Conservation (phyloP, 2,113 vertebrate species). For the Rhombomys opimus region DNA sequence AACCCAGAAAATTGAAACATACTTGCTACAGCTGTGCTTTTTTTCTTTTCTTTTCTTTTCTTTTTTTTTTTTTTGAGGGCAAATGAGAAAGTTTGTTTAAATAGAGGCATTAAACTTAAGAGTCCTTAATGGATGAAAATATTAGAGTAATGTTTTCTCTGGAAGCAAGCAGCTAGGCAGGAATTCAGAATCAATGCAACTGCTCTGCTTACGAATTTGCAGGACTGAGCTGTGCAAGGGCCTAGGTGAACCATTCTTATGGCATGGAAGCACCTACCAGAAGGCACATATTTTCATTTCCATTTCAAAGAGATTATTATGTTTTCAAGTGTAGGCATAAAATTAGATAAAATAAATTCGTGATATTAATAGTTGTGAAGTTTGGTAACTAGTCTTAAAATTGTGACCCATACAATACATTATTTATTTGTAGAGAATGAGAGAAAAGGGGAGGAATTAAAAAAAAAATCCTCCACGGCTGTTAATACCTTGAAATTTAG, state of each 20-base stretch:
- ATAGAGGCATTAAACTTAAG: conserved; percentile 67
- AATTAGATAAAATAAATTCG: conserved; percentile 60
- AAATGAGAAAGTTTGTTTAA: conserved; percentile 65
- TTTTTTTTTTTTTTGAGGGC: not conserved
- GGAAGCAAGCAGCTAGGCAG: conserved; percentile 67
- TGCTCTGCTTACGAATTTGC: conserved; percentile 77
- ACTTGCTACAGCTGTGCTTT: not conserved
- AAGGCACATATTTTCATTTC: conserved; percentile 22
- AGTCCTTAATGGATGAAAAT: conserved; percentile 77
- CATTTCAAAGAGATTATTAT: conserved; percentile 48
- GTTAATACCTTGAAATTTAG: conserved; percentile 79
- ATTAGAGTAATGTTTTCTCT: conserved; percentile 77
- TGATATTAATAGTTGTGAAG: conserved; percentile 1
- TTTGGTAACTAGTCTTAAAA: conserved; percentile 54
- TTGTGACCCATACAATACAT: conserved; percentile 54
- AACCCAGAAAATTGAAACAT: conserved; percentile 11
- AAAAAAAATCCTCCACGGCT: conserved; percentile 66
- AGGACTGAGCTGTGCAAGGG: conserved; percentile 67
- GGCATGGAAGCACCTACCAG: not conserved
- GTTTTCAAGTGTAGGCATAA: not conserved
- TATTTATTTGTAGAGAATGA: conserved; percentile 70
- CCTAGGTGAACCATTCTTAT: conserved; percentile 65
- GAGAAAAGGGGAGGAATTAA: conserved; percentile 48
- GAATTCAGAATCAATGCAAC: conserved; percentile 77
- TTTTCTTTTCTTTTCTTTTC: not conserved